Conservation (phyloP, 2,113 vertebrate genomes). For the Sander lucioperca region DNA sequence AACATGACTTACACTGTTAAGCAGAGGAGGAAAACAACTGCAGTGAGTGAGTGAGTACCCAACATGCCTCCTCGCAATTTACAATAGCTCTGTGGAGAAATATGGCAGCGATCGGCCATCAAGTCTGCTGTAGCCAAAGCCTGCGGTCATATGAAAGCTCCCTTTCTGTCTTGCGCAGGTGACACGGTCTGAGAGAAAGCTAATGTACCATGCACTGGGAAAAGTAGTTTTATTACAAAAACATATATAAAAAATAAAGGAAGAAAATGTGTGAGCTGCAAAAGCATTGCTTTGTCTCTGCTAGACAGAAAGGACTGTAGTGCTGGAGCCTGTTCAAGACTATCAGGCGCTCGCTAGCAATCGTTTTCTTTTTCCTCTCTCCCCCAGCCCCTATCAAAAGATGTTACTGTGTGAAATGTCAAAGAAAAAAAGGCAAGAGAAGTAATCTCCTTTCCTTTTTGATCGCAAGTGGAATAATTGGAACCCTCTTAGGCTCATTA, state of each 20-base stretch:
- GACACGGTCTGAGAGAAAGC: constrained; percentile 65
- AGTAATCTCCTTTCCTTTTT: constrained; percentile 80
- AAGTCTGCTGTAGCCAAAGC: constrained; percentile 60
- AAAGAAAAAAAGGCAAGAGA: constrained; percentile 77
- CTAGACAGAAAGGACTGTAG: constrained; percentile 52
- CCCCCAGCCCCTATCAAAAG: constrained; percentile 77
- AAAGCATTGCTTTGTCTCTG: constrained; percentile 83
- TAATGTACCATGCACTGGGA: constrained; percentile 84
- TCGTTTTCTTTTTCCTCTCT: constrained; percentile 36
- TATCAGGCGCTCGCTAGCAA: constrained; percentile 81
- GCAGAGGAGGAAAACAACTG: constrained; percentile 59
- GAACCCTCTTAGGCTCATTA: constrained; percentile 85
- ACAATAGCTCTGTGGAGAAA: constrained; percentile 64
- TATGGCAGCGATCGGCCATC: constrained; percentile 61
- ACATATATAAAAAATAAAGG: constrained; percentile 80
- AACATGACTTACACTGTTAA: constrained; percentile 68
- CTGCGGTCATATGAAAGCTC: constrained; percentile 57
- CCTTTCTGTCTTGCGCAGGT: constrained; percentile 69
- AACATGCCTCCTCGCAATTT: constrained; percentile 60
- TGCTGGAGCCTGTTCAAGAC: constrained; percentile 87
- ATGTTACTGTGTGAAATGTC: constrained; percentile 80
- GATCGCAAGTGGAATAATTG: constrained; percentile 86
- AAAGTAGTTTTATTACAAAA: constrained; percentile 84
- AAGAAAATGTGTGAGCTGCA: constrained; percentile 70
- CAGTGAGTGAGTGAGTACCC: constrained; percentile 55